Evolutionary conservation across 2,888 invertebrate genomes (phyloP), one percentile per base, ranked within the genome.

Genomic region (Globia sparganii): DNA sequence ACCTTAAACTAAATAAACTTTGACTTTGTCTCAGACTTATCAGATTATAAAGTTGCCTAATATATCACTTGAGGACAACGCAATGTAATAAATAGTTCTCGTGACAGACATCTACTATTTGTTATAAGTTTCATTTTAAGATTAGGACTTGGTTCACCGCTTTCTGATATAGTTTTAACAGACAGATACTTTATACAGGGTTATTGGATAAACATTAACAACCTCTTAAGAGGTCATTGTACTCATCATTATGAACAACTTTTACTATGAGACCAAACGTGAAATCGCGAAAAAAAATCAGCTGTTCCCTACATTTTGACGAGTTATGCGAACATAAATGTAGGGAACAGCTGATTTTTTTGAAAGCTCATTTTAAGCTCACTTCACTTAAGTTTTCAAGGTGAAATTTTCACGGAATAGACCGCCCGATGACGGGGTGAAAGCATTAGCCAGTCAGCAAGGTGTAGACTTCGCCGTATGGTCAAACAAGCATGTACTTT

Each of bases 21-120:
- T 73, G 67, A 84, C 56, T 40, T 76, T 58, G 72, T 46, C 66
- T 53, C 46, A 72, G 31, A 72, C 18, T 53, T 72, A 69, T 75
- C 75, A 70, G 70, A 76, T 75, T 74, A 81, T 75, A 62, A 78
- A 81, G 66, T 81, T 79, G 75, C 62, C 31, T 40, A 37, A 81
- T 75, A 67, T 81, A 75, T 75, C 61, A 79, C 53, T 81, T 0
- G 53, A 62, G 46, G 21, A n/a, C 37, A 61, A 75, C 40, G 9
- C 4, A 34, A 34, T 34, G 2, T 81, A 58, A 79, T 75, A 31
- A 67, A 81, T 81, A 62, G 67, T 79, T 31, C 25, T 25, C 9
- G 34, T 43, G 75, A 81, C 67, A 75, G 78, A 61, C 31, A 67
- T 1, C 21, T 53, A 46, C 75, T 81, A 74, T 75, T 75, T 75